phyloP scores from a whole-genome alignment of 2,113 vertebrate species.

The Diphyllodes magnificus region DNA sequence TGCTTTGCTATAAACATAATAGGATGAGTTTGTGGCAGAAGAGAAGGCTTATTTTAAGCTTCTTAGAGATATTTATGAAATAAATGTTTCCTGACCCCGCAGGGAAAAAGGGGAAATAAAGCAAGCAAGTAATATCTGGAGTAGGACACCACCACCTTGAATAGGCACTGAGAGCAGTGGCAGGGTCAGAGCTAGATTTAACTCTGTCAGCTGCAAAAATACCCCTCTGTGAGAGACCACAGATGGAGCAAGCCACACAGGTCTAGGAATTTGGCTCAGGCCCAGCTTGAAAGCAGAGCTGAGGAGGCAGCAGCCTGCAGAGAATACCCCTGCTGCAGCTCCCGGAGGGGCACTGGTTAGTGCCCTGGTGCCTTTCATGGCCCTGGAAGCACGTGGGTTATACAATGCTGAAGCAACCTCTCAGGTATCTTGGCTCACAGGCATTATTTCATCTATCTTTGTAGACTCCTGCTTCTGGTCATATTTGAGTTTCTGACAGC shows the following conservation, averaged over 20 bases:
- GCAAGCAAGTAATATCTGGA: neutral
- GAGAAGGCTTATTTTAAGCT: slow-evolving; percentile 67
- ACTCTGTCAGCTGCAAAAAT: neutral
- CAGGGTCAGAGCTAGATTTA: neutral
- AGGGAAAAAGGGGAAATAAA: slow-evolving; percentile 1
- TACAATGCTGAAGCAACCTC: neutral
- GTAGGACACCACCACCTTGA: slow-evolving; percentile 22
- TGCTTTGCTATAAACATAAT: slow-evolving; percentile 47
- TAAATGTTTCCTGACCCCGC: slow-evolving; percentile 41
- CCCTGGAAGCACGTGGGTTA: neutral
- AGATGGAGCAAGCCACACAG: neutral
- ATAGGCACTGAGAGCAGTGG: neutral
- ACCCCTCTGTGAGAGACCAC: neutral
- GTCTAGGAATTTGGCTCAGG: neutral
- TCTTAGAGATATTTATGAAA: slow-evolving; percentile 64
- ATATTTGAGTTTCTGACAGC: neutral
- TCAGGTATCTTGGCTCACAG: neutral
- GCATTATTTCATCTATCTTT: neutral
- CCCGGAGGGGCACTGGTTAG: neutral
- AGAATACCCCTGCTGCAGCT: neutral
- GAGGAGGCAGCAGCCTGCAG: neutral
- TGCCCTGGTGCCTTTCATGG: neutral
- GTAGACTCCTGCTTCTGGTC: neutral
- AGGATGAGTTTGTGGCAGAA: slow-evolving; percentile 31
- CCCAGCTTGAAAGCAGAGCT: neutral